Evolutionary conservation across 2,113 vertebrate genomes (phyloP).

Genomic region (Dicentrarchus labrax): DNA sequence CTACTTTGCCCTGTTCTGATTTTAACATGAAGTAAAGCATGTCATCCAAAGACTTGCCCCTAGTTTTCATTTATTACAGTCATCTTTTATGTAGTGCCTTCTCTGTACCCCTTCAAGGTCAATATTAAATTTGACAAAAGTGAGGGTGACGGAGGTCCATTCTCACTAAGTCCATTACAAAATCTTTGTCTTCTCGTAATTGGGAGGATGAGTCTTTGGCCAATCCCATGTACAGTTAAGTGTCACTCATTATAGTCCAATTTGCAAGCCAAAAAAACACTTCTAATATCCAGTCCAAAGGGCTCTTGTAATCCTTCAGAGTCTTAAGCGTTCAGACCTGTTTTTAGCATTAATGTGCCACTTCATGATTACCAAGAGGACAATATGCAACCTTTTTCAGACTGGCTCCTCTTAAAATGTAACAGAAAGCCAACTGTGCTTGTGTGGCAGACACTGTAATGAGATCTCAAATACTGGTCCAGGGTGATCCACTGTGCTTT

Average conservation of each 20-base stretch:
- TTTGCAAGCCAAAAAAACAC: constrained; percentile 26
- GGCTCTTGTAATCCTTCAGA: constrained; percentile 9
- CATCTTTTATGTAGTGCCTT: constrained; percentile 4
- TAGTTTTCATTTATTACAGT: constrained; percentile 22
- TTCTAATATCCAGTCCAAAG: constrained; percentile 40
- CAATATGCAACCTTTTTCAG: constrained; percentile 13
- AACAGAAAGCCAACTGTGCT: neutral
- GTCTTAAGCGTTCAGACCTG: constrained; percentile 6
- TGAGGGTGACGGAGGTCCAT: constrained; percentile 8
- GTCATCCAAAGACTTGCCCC: neutral
- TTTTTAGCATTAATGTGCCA: constrained; percentile 39
- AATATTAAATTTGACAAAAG: constrained; percentile 28
- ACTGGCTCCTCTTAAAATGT: neutral
- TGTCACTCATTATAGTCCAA: constrained; percentile 48
- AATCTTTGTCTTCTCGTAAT: constrained; percentile 43
- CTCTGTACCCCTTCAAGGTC: neutral
- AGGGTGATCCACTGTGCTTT: neutral
- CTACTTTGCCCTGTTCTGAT: neutral
- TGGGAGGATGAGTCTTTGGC: constrained; percentile 27
- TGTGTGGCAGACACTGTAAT: neutral
- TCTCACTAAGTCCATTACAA: constrained; percentile 12
- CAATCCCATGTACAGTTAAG: neutral
- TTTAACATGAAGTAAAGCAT: constrained; percentile 1
- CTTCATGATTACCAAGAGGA: constrained; percentile 24
- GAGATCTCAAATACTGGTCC: neutral